Evolutionary conservation across 2,797 vertebrate genomes (phyloP).

Genomic region (Phoebastria nigripes): DNA sequence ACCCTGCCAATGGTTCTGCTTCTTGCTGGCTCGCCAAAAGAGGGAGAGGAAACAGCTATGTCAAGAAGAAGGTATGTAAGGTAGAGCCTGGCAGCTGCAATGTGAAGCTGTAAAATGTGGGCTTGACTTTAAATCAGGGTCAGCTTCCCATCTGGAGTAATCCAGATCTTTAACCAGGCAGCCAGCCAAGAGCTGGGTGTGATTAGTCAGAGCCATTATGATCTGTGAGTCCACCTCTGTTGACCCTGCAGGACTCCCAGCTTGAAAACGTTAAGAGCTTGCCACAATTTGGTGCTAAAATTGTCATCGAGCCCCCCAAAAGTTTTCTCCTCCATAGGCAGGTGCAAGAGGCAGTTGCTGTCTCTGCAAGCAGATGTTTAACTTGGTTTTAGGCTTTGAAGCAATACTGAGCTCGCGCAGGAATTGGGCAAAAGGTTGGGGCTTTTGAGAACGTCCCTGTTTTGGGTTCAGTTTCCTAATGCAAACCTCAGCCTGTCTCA

Average conservation of each 20-base stretch:
- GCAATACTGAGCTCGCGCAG: not conserved
- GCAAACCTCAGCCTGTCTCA: not conserved
- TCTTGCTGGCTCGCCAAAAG: not conserved
- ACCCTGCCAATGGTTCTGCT: not conserved
- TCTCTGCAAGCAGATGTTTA: not conserved
- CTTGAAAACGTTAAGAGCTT: not conserved
- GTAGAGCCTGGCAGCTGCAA: not conserved
- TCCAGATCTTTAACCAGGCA: conserved; percentile 2
- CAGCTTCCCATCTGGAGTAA: not conserved
- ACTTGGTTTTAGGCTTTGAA: not conserved
- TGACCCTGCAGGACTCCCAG: not conserved
- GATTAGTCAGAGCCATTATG: not conserved
- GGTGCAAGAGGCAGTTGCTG: not conserved
- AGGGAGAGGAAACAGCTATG: not conserved
- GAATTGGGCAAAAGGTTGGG: not conserved
- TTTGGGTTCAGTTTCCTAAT: not conserved
- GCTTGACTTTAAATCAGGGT: not conserved
- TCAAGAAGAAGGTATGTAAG: not conserved
- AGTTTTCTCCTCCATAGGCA: not conserved
- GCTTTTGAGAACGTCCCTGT: not conserved
- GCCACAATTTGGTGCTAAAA: not conserved
- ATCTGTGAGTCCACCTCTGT: not conserved
- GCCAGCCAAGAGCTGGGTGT: conserved; percentile 3
- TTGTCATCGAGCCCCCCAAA: not conserved
- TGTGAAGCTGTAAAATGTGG: not conserved